These are phyloP conservation scores for Carassius gibelio DNA, from an alignment of 2,113 vertebrate genomes.

Conservation along the genomic window DNA sequence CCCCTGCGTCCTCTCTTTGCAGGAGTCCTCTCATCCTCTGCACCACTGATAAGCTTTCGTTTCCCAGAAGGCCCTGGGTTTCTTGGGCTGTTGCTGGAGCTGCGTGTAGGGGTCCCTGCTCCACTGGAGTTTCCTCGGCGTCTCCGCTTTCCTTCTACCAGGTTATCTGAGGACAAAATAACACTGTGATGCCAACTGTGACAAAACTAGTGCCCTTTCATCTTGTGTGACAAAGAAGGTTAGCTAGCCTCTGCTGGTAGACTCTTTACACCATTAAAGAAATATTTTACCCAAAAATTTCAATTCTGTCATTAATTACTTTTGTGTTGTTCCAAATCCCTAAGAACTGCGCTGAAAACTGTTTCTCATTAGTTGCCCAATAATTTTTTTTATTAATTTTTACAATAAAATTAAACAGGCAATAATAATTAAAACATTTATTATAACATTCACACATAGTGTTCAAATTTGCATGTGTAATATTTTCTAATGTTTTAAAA, in stretches of 20 bases:
- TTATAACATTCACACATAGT: no score
- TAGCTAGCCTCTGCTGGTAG: neutral
- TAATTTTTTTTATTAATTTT: no score
- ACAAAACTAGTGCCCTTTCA: neutral
- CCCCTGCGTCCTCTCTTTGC: conserved; percentile 90
- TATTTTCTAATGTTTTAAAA: no score
- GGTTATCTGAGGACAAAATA: conserved; percentile 81
- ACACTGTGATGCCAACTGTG: neutral
- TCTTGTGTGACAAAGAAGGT: neutral
- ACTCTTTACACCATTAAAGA: neutral
- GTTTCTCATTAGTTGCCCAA: no score
- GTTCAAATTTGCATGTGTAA: no score
- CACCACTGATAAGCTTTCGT: conserved; percentile 80
- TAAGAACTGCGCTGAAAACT: no score
- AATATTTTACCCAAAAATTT: no score
- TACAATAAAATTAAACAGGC: no score
- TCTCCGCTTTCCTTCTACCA: conserved; percentile 95
- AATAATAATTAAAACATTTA: no score
- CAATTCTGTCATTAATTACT: no score
- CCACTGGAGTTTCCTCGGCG: conserved; percentile 78
- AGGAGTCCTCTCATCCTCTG: conserved; percentile 80
- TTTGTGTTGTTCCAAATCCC: no score
- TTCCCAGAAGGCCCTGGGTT: conserved; percentile 80
- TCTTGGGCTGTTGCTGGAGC: conserved; percentile 74
- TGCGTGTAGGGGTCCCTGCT: conserved; percentile 70